phyloP scores from a whole-genome alignment of 2,113 vertebrate species.

The Alethe castanea region DNA sequence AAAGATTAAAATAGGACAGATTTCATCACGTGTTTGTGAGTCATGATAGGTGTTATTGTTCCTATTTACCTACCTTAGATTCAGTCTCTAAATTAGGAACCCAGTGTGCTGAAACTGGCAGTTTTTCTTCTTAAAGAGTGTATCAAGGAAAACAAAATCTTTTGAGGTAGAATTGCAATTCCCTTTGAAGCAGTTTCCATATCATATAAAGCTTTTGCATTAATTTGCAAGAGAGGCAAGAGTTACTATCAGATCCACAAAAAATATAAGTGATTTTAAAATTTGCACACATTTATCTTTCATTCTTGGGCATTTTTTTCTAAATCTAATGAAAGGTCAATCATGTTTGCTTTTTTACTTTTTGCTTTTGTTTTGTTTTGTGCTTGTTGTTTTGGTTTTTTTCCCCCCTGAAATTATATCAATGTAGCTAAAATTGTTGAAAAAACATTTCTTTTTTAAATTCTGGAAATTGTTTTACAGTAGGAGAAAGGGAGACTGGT shows the following conservation, averaged over 20 bases:
- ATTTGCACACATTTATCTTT: not conserved
- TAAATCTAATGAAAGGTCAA: not conserved
- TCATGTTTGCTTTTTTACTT: not conserved
- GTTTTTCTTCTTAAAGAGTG: not conserved
- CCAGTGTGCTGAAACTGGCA: not conserved
- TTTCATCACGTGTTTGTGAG: not conserved
- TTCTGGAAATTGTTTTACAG: not conserved
- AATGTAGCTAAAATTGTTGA: not conserved
- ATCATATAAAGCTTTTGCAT: not conserved
- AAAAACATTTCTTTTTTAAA: not conserved
- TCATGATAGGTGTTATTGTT: not conserved
- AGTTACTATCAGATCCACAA: not conserved
- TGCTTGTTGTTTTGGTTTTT: too few species aligned
- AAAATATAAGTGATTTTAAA: not conserved
- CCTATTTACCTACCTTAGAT: not conserved
- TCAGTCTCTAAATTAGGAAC: not conserved
- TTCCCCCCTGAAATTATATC: not conserved
- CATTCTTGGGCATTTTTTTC: accelerated
- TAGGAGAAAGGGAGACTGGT: accelerated
- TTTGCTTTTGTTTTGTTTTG: not conserved
- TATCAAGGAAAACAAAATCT: not conserved
- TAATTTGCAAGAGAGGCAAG: not conserved
- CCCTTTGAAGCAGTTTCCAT: not conserved
- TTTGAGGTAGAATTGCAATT: not conserved
- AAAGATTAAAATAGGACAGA: not conserved